Conservation (phyloP, 2,797 vertebrate genomes). For the Columba guinea region DNA sequence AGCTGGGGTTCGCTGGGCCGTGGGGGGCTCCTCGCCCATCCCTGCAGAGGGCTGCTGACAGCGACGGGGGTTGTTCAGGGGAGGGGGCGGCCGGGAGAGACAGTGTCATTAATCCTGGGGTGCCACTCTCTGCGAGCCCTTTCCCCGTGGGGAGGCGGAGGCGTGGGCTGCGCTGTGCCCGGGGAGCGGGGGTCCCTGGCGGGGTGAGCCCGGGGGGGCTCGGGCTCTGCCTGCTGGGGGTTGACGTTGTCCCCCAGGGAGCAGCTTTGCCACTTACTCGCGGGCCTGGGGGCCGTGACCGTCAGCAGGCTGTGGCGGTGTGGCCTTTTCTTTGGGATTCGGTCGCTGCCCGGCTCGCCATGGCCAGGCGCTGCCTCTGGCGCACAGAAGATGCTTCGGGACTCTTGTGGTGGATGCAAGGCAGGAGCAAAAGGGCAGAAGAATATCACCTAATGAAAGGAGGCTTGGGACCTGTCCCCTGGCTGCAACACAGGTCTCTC, state of each 20-base stretch:
- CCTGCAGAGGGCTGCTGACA: neutral
- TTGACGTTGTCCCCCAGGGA: neutral
- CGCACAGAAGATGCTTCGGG: rapidly evolving
- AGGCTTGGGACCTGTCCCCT: neutral
- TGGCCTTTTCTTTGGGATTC: neutral
- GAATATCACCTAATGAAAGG: neutral
- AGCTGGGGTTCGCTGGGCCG: neutral
- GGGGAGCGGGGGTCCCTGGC: rapidly evolving
- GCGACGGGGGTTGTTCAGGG: rapidly evolving
- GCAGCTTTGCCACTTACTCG: neutral
- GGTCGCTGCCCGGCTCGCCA: rapidly evolving
- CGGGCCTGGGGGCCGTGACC: rapidly evolving
- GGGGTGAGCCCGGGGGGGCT: neutral
- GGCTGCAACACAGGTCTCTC: neutral
- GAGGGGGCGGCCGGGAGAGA: rapidly evolving
- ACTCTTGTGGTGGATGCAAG: rapidly evolving
- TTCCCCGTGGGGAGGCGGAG: neutral
- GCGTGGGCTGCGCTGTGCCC: rapidly evolving
- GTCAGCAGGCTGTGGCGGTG: rapidly evolving
- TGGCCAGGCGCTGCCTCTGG: neutral
- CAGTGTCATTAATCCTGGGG: rapidly evolving
- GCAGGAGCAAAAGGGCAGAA: neutral
- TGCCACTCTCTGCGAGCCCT: neutral
- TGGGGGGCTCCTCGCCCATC: neutral
- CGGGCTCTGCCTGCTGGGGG: neutral